A percentile compares a stretch with the other conserved stretches of the same genome.
Evolutionary conservation across 1,140 invertebrate genomes (phyloP).

Genomic region (Drosophila bipectinata): DNA sequence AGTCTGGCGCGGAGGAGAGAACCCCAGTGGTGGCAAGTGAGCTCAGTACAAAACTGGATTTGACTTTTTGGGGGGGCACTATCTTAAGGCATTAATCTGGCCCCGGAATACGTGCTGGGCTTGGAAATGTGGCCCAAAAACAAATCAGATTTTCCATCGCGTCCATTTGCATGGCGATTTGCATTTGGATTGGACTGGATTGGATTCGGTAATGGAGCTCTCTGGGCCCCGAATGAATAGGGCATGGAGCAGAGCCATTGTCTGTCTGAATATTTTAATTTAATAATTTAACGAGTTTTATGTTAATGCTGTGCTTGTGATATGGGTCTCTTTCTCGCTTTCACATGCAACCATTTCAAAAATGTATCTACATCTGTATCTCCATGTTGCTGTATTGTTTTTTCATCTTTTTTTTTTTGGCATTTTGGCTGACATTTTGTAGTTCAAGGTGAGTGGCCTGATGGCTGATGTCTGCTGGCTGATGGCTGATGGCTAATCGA

Average conservation of each 20-base stretch:
- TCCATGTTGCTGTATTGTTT: background rate
- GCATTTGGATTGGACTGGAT: constrained; percentile 42
- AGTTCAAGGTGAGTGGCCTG: constrained; percentile 73
- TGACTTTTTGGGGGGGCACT: constrained; percentile 10
- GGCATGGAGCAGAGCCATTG: constrained; percentile 15
- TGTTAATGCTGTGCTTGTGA: constrained; percentile 25
- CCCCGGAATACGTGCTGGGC: constrained; percentile 28
- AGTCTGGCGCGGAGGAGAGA: constrained; percentile 36
- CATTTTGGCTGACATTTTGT: constrained; percentile 61
- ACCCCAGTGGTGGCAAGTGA: constrained; percentile 3
- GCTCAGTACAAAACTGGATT: constrained; percentile 23
- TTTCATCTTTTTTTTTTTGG: constrained; percentile 27
- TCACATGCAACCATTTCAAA: constrained; percentile 20
- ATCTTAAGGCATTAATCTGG: constrained; percentile 32
- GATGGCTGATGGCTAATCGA: constrained; percentile 1
- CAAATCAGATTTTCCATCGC: constrained; percentile 17
- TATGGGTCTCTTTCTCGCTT: constrained; percentile 11
- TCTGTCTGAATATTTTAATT: constrained; percentile 42
- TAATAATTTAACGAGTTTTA: constrained; percentile 74
- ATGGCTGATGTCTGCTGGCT: background rate
- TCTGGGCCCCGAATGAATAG: constrained; percentile 1
- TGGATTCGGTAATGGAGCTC: constrained; percentile 20
- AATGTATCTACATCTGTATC: constrained; percentile 6
- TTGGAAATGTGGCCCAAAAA: constrained; percentile 28
- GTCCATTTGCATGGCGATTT: constrained; percentile 39